Evolutionary conservation across 2,888 invertebrate species (phyloP).

Genomic region (Dolomedes plantarius): DNA sequence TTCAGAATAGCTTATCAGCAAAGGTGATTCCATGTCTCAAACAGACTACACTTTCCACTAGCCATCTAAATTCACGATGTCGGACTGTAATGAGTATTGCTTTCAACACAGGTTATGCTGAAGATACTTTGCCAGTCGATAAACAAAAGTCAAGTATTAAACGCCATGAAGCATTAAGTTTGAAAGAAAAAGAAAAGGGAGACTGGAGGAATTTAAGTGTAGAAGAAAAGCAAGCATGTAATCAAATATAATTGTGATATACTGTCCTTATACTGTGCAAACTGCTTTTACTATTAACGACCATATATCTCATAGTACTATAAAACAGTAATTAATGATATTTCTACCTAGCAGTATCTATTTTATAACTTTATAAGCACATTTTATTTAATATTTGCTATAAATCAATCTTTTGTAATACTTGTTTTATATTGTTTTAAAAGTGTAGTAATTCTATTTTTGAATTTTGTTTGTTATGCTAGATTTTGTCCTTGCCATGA

Average conservation of each 20-base stretch:
- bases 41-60: slow-evolving; percentile 30
- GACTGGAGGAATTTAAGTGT: slow-evolving; percentile 93
- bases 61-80: slow-evolving; percentile 15
- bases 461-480: no score
- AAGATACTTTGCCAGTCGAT: not conserved
- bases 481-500: no score
- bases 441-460: no score
- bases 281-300: not conserved
- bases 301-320: no score
- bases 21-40: slow-evolving; percentile 40
- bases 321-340: no score
- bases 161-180: slow-evolving; percentile 81
- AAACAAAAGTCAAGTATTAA: slow-evolving; percentile 77
- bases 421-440: no score
- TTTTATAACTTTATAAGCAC: not conserved
- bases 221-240: slow-evolving; percentile 90
- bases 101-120: slow-evolving; percentile 31
- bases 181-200: slow-evolving; percentile 93
- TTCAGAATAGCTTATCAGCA: slow-evolving; percentile 30
- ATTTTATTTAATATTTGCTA: no score
- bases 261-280: not conserved
- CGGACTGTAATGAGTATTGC: slow-evolving; percentile 28
- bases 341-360: not conserved
- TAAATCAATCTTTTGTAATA: no score
- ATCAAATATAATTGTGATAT: slow-evolving; percentile 49